phyloP scores from a whole-genome alignment of 2,888 invertebrate genomes.

The Rhabditophanes sp. region DNA sequence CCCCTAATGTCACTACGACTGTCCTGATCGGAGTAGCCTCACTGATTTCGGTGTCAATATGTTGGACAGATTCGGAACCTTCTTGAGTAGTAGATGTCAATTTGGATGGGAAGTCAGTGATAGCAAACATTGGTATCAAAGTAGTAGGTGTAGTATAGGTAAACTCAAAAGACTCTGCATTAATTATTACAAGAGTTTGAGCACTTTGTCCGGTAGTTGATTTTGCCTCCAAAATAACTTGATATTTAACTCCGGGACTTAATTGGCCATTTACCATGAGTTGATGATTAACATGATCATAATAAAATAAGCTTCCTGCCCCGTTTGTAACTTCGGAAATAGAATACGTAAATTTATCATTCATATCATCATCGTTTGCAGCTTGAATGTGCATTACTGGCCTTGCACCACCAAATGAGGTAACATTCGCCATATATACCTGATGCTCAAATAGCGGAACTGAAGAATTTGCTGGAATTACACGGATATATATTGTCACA shows the following conservation, averaged over 20 bases:
- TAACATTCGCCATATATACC: conserved; percentile 34
- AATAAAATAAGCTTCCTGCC: conserved; percentile 29
- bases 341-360: conserved; percentile 23
- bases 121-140: conserved; percentile 5
- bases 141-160: conserved; percentile 7
- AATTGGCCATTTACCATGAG: conserved; percentile 29
- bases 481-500: conserved; percentile 38
- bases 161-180: neutral
- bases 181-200: no score
- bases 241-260: conserved; percentile 30
- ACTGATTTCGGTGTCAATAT: conserved; percentile 34
- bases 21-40: conserved; percentile 38
- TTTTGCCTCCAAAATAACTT: conserved; percentile 14
- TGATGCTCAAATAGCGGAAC: conserved; percentile 29
- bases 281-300: conserved; percentile 25
- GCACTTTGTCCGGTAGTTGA: no score
- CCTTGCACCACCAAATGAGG: conserved; percentile 15
- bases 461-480: conserved; percentile 40
- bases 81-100: neutral
- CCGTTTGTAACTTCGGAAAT: conserved; percentile 35
- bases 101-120: conserved; percentile 2
- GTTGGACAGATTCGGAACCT: conserved; percentile 17
- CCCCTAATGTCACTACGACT: conserved; percentile 36
- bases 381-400: conserved; percentile 11
- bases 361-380: conserved; percentile 3